A percentile compares a stretch with the other conserved stretches of the same genome.
These are phyloP conservation scores for Cricetomys ansorgei DNA, from an alignment of 2,113 vertebrate species.

Conservation along the genomic window DNA sequence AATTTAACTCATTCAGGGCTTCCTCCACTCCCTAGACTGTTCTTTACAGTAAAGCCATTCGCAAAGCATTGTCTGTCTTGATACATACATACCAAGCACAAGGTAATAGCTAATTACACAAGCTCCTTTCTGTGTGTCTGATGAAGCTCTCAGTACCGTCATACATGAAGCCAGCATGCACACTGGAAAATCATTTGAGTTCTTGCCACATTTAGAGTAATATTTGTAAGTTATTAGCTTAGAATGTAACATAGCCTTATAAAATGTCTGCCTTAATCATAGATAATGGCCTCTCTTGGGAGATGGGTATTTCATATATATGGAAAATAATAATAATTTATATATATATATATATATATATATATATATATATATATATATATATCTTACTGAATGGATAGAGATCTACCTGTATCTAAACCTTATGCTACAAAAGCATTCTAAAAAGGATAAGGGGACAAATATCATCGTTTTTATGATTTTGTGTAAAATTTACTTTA, in stretches of 20 bases:
- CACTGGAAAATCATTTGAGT: neutral
- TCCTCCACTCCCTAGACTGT: neutral
- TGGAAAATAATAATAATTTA: neutral
- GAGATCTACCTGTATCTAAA: neutral
- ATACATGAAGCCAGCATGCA: no score
- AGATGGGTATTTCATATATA: neutral
- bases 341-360: neutral
- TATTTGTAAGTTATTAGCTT: conserved; percentile 17
- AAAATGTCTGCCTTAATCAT: neutral
- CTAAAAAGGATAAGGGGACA: neutral
- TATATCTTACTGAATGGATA: neutral
- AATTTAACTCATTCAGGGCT: neutral
- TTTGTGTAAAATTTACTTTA: neutral
- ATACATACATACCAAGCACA: neutral
- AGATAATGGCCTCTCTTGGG: neutral
- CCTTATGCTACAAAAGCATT: neutral
- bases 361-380: neutral
- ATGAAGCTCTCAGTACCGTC: neutral
- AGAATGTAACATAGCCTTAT: neutral
- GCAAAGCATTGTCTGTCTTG: neutral
- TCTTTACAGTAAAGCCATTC: neutral
- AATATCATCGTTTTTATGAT: neutral
- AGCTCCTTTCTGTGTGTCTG: neutral
- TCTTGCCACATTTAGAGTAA: neutral
- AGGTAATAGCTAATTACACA: neutral